phyloP scores from a whole-genome alignment of 2,888 invertebrate genomes.

The Acanthoscelides obtectus region DNA sequence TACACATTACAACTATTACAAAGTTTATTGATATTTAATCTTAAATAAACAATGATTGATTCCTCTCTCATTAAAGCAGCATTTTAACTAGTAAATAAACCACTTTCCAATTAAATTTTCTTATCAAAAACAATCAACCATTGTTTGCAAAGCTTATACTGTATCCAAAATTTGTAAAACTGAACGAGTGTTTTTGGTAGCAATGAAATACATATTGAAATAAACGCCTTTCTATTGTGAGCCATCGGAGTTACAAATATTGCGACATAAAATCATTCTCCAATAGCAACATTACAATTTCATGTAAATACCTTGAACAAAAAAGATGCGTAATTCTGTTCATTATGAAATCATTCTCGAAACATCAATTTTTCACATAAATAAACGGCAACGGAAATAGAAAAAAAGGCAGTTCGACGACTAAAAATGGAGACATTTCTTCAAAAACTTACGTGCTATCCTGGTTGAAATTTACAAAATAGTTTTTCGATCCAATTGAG shows the following conservation, averaged over 20 bases:
- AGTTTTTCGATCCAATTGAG: constrained; percentile 71
- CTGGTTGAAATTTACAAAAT: constrained; percentile 96
- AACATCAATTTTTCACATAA: not conserved
- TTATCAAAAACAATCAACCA: constrained; percentile 3
- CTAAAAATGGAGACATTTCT: not conserved
- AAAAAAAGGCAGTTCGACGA: not conserved
- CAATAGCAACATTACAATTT: not conserved
- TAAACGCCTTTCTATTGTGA: constrained; percentile 13
- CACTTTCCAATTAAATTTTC: not conserved
- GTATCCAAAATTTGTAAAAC: not conserved
- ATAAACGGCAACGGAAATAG: not conserved
- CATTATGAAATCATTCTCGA: not conserved
- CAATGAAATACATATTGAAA: not conserved
- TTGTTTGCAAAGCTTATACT: constrained; percentile 5
- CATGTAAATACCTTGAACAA: not conserved
- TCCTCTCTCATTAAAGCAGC: constrained; percentile 7
- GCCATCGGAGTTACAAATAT: constrained; percentile 10
- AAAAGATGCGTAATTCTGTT: not conserved
- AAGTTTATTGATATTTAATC: not conserved
- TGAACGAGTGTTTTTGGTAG: not conserved
- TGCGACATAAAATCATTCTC: constrained; percentile 7
- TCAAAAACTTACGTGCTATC: constrained; percentile 86
- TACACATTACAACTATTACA: not conserved
- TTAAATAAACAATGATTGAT: not conserved
- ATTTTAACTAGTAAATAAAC: constrained; percentile 6